Evolutionary conservation across 1,140 invertebrate species (phyloP).

Genomic region (Luehdorfia chinensis): DNA sequence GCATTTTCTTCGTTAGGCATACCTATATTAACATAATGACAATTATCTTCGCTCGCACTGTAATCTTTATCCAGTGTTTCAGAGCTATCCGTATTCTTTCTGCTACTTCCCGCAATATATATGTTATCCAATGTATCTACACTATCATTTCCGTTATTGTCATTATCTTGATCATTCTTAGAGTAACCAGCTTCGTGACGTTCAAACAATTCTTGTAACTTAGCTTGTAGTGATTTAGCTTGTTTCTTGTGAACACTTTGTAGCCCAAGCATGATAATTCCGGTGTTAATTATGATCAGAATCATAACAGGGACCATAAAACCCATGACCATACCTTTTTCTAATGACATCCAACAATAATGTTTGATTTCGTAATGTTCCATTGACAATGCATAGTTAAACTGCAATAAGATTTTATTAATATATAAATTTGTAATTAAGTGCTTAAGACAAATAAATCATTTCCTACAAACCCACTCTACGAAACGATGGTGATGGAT

Average conservation of each 20-base stretch:
- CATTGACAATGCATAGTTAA: constrained; percentile 80
- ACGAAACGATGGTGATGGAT: too few species aligned
- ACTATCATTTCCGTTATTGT: constrained; percentile 45
- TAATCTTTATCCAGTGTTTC: constrained; percentile 66
- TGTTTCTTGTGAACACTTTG: constrained; percentile 64
- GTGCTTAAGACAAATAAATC: too few species aligned
- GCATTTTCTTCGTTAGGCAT: constrained; percentile 33
- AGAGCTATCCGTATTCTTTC: constrained; percentile 65
- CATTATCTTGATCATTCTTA: constrained; percentile 39
- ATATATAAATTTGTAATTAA: neutral
- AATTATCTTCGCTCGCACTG: constrained; percentile 50
- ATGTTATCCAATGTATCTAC: constrained; percentile 54
- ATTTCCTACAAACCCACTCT: too few species aligned
- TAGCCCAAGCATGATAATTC: constrained; percentile 65
- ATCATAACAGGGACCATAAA: constrained; percentile 83
- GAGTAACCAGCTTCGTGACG: constrained; percentile 59
- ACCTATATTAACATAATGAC: constrained; percentile 37
- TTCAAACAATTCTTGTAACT: constrained; percentile 64
- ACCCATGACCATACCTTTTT: constrained; percentile 84
- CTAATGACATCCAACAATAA: constrained; percentile 86
- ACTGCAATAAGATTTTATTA: constrained; percentile 61
- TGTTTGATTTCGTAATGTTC: constrained; percentile 82
- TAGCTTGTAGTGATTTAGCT: constrained; percentile 54
- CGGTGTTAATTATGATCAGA: constrained; percentile 80
- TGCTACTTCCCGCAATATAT: constrained; percentile 49